Percentiles rank a stretch among this genome's conserved stretches.
Evolutionary conservation across 2,113 vertebrate genomes (phyloP).

Genomic region (Furnarius figulus): DNA sequence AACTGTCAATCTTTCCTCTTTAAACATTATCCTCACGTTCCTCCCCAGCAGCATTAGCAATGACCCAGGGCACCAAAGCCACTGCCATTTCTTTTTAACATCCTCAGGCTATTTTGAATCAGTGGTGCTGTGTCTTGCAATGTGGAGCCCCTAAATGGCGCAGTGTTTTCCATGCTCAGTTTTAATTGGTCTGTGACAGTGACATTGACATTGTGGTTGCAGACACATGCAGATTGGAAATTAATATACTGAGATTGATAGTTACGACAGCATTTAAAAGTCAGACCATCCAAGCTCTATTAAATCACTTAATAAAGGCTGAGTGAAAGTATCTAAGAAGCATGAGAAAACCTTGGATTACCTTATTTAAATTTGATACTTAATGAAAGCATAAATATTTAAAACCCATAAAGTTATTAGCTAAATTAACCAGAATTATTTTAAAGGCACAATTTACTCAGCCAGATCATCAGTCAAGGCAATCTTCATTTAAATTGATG

Average conservation of each 20-base stretch:
- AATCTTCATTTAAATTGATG: background rate
- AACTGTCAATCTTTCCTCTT: background rate
- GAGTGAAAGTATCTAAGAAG: background rate
- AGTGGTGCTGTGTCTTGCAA: background rate
- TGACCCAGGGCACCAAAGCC: background rate
- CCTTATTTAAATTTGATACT: background rate
- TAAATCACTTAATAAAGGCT: background rate
- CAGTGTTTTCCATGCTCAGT: background rate
- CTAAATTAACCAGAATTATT: constrained; percentile 32
- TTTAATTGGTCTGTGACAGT: background rate
- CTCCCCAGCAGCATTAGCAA: background rate
- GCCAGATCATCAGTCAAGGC: background rate
- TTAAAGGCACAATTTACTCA: constrained; percentile 9
- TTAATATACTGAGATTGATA: background rate
- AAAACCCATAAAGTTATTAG: background rate
- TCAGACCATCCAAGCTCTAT: background rate
- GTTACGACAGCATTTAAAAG: background rate
- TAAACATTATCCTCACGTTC: background rate
- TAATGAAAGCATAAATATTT: constrained; percentile 42
- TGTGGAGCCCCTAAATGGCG: background rate
- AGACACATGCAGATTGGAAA: background rate
- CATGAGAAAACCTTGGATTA: background rate
- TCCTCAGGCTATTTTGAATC: background rate
- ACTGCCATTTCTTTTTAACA: background rate
- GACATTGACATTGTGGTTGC: background rate